phyloP scores from a whole-genome alignment of 2,113 vertebrate species.

The Naja naja region DNA sequence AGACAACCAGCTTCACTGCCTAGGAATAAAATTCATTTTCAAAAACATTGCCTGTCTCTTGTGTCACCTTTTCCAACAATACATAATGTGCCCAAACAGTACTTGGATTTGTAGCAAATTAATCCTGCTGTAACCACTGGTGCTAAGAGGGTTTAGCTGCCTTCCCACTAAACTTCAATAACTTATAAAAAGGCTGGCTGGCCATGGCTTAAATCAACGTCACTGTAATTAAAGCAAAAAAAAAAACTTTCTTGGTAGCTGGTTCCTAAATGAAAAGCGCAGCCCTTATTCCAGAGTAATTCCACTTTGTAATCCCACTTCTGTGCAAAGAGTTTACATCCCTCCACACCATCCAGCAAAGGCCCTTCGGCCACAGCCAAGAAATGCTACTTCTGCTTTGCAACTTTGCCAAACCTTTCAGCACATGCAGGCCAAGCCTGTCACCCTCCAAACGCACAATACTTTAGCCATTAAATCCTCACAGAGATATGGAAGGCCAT shows the following conservation, averaged over 20 bases:
- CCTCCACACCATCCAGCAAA: background rate
- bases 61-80: background rate
- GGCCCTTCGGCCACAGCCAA: background rate
- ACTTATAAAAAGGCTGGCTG: background rate
- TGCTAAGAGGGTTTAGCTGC: background rate
- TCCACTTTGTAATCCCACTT: background rate
- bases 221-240: background rate
- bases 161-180: background rate
- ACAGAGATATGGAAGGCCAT: background rate
- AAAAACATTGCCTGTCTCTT: background rate
- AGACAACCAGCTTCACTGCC: background rate
- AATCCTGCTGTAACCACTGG: background rate
- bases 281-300: background rate
- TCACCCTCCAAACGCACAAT: background rate
- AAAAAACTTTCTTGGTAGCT: background rate
- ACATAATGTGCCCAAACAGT: background rate
- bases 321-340: background rate
- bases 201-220: background rate
- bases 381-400: background rate
- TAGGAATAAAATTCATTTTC: background rate
- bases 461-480: constrained; percentile 8
- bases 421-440: background rate
- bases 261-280: background rate
- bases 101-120: background rate
- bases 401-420: background rate